Percentiles rank a stretch among this genome's conserved stretches.
These are phyloP conservation scores for Drosophila colorata DNA, from an alignment of 2,888 invertebrate genomes.

Conservation along the genomic window DNA sequence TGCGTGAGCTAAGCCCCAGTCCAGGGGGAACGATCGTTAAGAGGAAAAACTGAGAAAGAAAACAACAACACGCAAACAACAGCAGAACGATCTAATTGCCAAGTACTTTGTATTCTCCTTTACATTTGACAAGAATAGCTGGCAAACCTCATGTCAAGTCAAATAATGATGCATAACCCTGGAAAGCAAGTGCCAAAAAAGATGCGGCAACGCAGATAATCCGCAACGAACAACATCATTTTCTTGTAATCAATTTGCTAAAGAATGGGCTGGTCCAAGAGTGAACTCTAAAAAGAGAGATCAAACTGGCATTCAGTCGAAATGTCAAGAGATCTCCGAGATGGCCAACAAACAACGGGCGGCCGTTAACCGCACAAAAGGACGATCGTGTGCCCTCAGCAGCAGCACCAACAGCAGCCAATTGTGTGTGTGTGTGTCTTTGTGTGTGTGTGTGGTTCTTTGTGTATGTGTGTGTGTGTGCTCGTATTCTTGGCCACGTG, in stretches of 20 bases:
- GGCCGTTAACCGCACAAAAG: constrained; percentile 68
- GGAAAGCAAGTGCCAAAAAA: constrained; percentile 33
- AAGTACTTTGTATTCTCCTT: constrained; percentile 4
- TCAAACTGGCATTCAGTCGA: constrained; percentile 46
- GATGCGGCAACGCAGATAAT: constrained; percentile 67
- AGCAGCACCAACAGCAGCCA: constrained; percentile 36
- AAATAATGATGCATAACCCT: constrained; percentile 77
- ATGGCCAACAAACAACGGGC: constrained; percentile 60
- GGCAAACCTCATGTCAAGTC: constrained; percentile 56
- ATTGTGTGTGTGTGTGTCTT: constrained; percentile 32
- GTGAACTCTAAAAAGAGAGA: constrained; percentile 39
- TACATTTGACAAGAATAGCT: constrained; percentile 16
- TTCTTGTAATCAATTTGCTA: constrained; percentile 61
- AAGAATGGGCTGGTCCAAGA: constrained; percentile 18
- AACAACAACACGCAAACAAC: constrained; percentile 1
- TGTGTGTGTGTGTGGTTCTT: constrained; percentile 15
- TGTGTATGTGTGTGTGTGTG: constrained; percentile 3
- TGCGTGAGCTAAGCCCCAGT: constrained; percentile 29
- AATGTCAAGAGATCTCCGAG: constrained; percentile 59
- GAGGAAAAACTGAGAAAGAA: constrained; percentile 16
- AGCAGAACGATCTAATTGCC: constrained; percentile 40
- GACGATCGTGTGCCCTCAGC: constrained; percentile 49
- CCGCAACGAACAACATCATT: constrained; percentile 67
- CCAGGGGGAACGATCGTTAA: constrained; percentile 44
- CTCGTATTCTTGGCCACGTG: constrained; percentile 58